Evolutionary conservation across 1,140 invertebrate genomes (phyloP).

Genomic region (Drosophila lowei): DNA sequence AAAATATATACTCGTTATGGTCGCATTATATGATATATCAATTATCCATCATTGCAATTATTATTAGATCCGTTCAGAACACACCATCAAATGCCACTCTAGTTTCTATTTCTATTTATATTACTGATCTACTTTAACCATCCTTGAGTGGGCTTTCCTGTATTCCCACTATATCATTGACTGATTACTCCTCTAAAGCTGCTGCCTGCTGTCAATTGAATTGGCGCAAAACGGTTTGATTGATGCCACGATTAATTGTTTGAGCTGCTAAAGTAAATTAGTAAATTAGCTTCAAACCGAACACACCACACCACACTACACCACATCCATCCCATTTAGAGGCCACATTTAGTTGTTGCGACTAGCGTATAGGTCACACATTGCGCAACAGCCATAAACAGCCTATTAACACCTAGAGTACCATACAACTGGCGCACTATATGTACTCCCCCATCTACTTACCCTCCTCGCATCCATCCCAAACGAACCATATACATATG

Average conservation of each 20-base stretch:
- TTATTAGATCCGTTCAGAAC: too few relatives aligned
- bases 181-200: slow-evolving; percentile 3
- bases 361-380: slow-evolving; percentile 35
- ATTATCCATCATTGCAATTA: too few relatives aligned
- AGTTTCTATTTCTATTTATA: too few relatives aligned
- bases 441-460: background rate
- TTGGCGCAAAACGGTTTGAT: slow-evolving; percentile 5
- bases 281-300: too few relatives aligned
- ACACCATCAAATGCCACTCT: too few relatives aligned
- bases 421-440: slow-evolving; percentile 23
- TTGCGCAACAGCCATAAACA: slow-evolving; percentile 51
- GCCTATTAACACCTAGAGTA: slow-evolving; percentile 67
- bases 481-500: background rate
- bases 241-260: slow-evolving; percentile 5
- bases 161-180: background rate
- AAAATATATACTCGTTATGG: too few relatives aligned
- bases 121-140: background rate
- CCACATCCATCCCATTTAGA: slow-evolving; percentile 1
- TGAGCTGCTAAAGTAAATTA: too few relatives aligned
- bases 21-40: too few relatives aligned
- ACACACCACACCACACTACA: too few relatives aligned
- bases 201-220: slow-evolving; percentile 7
- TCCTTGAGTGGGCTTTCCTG: too few relatives aligned
- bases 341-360: slow-evolving; percentile 23
- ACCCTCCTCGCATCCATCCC: background rate